Conservation (phyloP, 2,888 invertebrate species). For the Machimus rusticus region DNA sequence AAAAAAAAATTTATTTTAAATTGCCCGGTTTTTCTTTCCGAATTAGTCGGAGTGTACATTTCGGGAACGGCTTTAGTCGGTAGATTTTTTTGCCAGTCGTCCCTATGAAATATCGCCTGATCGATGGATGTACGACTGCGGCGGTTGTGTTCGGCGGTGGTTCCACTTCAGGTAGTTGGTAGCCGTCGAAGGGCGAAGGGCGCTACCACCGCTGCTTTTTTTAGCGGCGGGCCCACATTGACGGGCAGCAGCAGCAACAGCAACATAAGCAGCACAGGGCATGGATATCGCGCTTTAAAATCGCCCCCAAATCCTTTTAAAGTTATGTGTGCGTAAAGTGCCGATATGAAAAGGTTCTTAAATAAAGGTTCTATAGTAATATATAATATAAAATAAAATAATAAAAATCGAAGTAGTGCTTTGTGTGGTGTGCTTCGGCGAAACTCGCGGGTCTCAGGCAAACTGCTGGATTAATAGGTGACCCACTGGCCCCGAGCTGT, state of each 20-base stretch:
- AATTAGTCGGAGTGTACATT: not conserved
- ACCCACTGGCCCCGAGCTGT: not conserved
- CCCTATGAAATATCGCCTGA: conserved; percentile 23
- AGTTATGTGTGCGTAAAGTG: conserved; percentile 41
- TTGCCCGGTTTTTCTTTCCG: not conserved
- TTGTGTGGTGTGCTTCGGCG: conserved; percentile 8
- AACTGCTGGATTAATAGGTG: conserved; percentile 28
- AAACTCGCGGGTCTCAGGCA: not conserved
- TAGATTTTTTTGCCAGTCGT: not conserved
- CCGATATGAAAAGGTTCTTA: conserved; percentile 24
- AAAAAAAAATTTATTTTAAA: not conserved
- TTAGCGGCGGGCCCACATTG: not conserved
- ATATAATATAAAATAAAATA: not conserved
- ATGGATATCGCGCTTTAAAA: conserved; percentile 32
- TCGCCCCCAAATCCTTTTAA: conserved; percentile 18
- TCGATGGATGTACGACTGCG: conserved; percentile 25
- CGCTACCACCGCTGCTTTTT: not conserved
- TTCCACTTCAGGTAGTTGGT: conserved; percentile 18
- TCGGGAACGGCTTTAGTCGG: not conserved
- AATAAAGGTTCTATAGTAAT: too few species aligned
- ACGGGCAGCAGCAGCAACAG: not conserved
- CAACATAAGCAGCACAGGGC: not conserved
- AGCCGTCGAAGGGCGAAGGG: not conserved
- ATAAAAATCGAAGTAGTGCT: conserved; percentile 24
- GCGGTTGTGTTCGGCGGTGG: not conserved